Evolutionary conservation across 2,888 invertebrate species (phyloP), one percentile per base, ranked within the genome.

Genomic region (Meta bourneti): DNA sequence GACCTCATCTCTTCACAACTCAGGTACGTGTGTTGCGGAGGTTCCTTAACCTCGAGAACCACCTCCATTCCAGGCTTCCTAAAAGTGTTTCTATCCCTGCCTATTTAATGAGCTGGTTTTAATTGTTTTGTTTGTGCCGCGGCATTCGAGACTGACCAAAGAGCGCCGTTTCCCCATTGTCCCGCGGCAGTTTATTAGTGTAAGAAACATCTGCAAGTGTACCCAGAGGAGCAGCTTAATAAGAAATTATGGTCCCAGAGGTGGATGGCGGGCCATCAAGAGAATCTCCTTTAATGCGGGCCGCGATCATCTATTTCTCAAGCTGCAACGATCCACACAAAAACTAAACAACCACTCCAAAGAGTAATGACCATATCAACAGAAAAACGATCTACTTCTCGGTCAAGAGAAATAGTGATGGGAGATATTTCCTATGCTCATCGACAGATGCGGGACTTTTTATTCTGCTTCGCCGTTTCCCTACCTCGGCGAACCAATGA

Each of bases 191-290:
- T 89, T 89, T 89, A 89, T 89, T 89, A 84, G 89, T 72, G 54
- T 74, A 75, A 79, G 78, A 83, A 89, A 71, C 83, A 83, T 83
- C 89, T 89, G 89, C 78, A 83, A 89, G 89, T 89, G 83, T 78
- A 83, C 89, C 83, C 78, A 54, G 20, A 71, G 77, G 89, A 77
- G 19, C 16, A 71, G 11, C 71, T 83, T 89, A 89, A 89, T 84
- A 89, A 82, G 89, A 61, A 83, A 89, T 89, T 89, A 83, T 78
- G 49, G 89, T 54, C 83, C 72, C 89, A 72, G 19, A 16, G 82
- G 80, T 54, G 88, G 69, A 88, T 81, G 51, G 75, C 20, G 51
- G 20, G 52, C 88, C 81, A 81, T 81, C 77, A 83, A 75, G 72
- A 71, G 75, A 74, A 88, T 88, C 81, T 88, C 88, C n/a, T 88